Conservation (phyloP, 2,797 vertebrate genomes). For the Propithecus deckenii region DNA sequence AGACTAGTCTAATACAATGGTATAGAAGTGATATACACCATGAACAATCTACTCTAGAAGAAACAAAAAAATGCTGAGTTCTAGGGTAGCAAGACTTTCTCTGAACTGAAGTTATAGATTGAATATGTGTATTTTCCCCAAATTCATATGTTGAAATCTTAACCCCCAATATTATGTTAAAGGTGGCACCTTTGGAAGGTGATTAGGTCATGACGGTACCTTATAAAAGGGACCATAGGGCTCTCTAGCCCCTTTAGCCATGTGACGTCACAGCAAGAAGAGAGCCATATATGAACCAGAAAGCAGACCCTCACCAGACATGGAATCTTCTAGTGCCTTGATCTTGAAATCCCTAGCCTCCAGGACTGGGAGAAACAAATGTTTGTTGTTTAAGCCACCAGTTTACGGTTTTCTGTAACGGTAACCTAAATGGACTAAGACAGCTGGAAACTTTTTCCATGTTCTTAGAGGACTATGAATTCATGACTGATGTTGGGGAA, state of each 20-base stretch:
- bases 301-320: background rate
- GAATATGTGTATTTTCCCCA: background rate
- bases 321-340: background rate
- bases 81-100: background rate
- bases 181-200: background rate
- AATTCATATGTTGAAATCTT: background rate
- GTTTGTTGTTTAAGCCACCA: background rate
- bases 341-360: background rate
- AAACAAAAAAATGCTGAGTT: background rate
- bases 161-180: background rate
- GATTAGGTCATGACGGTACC: too few species aligned
- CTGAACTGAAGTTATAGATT: background rate
- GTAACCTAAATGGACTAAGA: background rate
- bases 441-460: background rate
- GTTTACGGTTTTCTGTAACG: background rate
- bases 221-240: background rate
- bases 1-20: background rate
- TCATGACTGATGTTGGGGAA: background rate
- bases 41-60: background rate
- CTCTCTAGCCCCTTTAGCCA: background rate
- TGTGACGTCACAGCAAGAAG: background rate
- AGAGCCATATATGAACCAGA: background rate
- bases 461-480: background rate
- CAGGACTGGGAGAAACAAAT: background rate
- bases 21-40: background rate